Percentiles rank a stretch among this genome's conserved stretches.
Conservation (phyloP, 2,888 invertebrate species). For the Archips crataeganus region DNA sequence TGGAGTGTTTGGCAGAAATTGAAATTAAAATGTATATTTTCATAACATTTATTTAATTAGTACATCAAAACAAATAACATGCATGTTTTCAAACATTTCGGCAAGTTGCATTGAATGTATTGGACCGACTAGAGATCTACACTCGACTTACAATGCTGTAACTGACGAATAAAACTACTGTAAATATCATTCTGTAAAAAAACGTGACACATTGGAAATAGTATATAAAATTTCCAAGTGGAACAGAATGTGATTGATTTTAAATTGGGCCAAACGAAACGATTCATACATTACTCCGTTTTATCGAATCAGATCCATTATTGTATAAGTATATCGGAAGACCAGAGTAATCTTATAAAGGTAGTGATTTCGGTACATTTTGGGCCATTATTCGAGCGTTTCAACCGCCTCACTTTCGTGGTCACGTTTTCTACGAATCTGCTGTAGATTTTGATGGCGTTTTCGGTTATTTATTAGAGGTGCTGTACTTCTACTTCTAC, state of each 20-base stretch:
- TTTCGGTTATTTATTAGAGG: too few relatives aligned
- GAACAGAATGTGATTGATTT: neutral
- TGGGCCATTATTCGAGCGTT: too few relatives aligned
- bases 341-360: neutral
- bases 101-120: slow-evolving; percentile 76
- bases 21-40: slow-evolving; percentile 46
- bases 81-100: slow-evolving; percentile 72
- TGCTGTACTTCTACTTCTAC: too few relatives aligned
- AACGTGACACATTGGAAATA: slow-evolving; percentile 26
- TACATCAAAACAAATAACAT: slow-evolving; percentile 85
- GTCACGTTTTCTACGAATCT: too few relatives aligned
- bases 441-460: too few relatives aligned
- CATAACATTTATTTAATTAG: slow-evolving; percentile 83
- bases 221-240: slow-evolving; percentile 14
- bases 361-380: neutral
- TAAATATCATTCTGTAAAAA: neutral
- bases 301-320: slow-evolving; percentile 34
- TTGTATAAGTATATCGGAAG: slow-evolving; percentile 20
- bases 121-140: slow-evolving; percentile 81
- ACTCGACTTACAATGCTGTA: slow-evolving; percentile 47
- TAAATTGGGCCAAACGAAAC: neutral
- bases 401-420: too few relatives aligned
- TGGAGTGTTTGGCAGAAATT: neutral
- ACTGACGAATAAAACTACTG: slow-evolving; percentile 46
- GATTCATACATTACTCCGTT: slow-evolving; percentile 17